Conservation (phyloP, 2,113 vertebrate species). For the Nanorana parkeri region DNA sequence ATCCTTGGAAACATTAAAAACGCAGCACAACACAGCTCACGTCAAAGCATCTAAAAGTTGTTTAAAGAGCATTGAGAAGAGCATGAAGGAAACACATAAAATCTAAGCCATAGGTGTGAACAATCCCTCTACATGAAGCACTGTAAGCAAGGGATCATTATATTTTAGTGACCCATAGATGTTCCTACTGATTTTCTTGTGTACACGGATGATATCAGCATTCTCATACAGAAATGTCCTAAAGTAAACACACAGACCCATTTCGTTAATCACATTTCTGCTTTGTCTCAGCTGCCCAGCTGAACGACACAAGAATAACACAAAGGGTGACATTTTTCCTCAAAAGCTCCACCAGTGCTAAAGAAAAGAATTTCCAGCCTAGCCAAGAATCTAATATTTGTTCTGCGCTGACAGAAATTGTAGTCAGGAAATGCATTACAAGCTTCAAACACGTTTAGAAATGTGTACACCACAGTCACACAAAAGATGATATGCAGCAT, state of each 20-base stretch:
- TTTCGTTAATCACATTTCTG: slow-evolving; percentile 47
- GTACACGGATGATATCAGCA: background rate
- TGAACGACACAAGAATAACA: slow-evolving; percentile 37
- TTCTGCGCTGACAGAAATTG: slow-evolving; percentile 38
- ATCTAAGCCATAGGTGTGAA: too few species aligned
- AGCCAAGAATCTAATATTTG: slow-evolving; percentile 46
- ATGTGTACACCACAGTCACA: background rate
- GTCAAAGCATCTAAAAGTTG: too few species aligned
- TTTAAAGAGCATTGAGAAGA: too few species aligned
- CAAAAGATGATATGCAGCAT: background rate
- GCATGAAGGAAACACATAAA: too few species aligned
- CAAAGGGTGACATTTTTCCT: slow-evolving; percentile 37
- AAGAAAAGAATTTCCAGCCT: slow-evolving; percentile 22
- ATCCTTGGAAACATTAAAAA: too few species aligned
- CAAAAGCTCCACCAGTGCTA: slow-evolving; percentile 19
- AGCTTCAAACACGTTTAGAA: background rate
- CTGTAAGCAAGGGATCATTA: background rate
- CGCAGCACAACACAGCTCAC: too few species aligned
- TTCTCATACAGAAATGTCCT: slow-evolving; percentile 22
- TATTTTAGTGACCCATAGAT: background rate
- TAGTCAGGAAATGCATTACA: slow-evolving; percentile 7
- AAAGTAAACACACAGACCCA: slow-evolving; percentile 19
- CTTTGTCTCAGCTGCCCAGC: slow-evolving; percentile 45
- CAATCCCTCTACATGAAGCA: too few species aligned
- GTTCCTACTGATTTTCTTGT: slow-evolving; percentile 3